phyloP scores from a whole-genome alignment of 2,797 vertebrate genomes.

The Columba guinea region DNA sequence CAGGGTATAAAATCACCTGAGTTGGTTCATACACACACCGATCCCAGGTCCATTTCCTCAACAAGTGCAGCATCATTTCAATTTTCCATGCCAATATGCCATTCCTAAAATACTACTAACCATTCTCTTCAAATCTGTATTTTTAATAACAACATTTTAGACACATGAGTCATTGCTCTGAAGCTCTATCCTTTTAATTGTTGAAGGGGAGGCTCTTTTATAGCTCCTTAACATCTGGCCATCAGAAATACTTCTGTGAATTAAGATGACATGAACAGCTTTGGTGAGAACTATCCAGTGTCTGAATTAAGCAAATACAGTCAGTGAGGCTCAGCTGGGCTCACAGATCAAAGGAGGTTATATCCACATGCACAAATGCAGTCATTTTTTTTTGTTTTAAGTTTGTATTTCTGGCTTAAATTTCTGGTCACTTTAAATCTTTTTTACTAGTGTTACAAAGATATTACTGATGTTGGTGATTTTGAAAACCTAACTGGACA shows the following conservation, averaged over 20 bases:
- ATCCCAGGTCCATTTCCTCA: neutral
- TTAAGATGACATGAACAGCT: neutral
- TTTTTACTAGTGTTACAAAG: neutral
- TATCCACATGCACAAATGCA: neutral
- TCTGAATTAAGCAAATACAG: neutral
- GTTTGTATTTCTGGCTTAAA: neutral
- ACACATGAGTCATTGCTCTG: neutral
- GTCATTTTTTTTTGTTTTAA: neutral
- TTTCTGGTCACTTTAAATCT: neutral
- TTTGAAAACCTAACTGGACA: neutral
- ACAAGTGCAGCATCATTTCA: neutral
- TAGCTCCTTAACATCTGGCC: neutral
- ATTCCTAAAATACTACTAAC: neutral
- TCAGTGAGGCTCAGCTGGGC: neutral
- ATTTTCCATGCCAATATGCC: neutral
- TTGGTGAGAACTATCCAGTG: neutral
- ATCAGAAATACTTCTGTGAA: conserved; percentile 2
- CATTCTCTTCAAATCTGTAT: neutral
- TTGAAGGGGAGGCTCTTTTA: neutral
- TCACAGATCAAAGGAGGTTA: neutral
- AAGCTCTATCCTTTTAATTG: neutral
- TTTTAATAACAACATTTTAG: neutral
- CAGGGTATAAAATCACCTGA: neutral
- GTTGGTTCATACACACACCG: neutral
- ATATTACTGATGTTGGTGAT: neutral